Evolutionary conservation across 2,113 vertebrate species (phyloP).

Genomic region (Leptodactylus fuscus): DNA sequence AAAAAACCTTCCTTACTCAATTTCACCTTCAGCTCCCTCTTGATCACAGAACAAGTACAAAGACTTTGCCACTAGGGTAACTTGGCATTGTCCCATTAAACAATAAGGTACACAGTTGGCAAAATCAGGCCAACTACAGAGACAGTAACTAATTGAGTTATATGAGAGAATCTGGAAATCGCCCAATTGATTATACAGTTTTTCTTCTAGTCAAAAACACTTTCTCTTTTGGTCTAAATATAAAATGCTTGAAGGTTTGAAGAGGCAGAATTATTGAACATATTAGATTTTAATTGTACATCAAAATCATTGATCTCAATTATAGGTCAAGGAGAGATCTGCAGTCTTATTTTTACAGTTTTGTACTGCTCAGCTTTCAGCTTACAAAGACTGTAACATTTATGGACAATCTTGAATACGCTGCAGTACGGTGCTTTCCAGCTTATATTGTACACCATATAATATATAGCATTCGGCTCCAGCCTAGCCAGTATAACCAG

Average conservation of each 20-base stretch:
- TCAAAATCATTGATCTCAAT: slow-evolving; percentile 19
- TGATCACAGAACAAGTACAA: neutral
- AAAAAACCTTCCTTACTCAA: neutral
- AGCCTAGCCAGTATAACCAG: too few relatives aligned
- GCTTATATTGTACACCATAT: too few relatives aligned
- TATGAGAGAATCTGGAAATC: slow-evolving; percentile 71
- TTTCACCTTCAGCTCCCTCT: slow-evolving; percentile 10
- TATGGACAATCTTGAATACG: too few relatives aligned
- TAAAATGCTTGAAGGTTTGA: slow-evolving; percentile 48
- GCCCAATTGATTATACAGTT: slow-evolving; percentile 62
- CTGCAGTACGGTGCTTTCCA: too few relatives aligned
- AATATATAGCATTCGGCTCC: too few relatives aligned
- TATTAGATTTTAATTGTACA: slow-evolving; percentile 41
- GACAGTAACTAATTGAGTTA: slow-evolving; percentile 68
- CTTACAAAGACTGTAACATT: neutral
- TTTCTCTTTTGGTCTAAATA: slow-evolving; percentile 61
- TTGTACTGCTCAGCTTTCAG: neutral
- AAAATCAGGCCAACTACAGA: slow-evolving; percentile 60
- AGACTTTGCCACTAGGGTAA: slow-evolving; percentile 44
- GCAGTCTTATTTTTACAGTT: neutral
- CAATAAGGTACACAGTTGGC: slow-evolving; percentile 60
- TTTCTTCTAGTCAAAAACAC: slow-evolving; percentile 67
- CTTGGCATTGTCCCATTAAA: slow-evolving; percentile 64
- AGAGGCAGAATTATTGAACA: slow-evolving; percentile 34
- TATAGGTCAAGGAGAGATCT: slow-evolving; percentile 38